Evolutionary conservation across 2,113 vertebrate species (phyloP).

Genomic region (Nesoenas mayeri): DNA sequence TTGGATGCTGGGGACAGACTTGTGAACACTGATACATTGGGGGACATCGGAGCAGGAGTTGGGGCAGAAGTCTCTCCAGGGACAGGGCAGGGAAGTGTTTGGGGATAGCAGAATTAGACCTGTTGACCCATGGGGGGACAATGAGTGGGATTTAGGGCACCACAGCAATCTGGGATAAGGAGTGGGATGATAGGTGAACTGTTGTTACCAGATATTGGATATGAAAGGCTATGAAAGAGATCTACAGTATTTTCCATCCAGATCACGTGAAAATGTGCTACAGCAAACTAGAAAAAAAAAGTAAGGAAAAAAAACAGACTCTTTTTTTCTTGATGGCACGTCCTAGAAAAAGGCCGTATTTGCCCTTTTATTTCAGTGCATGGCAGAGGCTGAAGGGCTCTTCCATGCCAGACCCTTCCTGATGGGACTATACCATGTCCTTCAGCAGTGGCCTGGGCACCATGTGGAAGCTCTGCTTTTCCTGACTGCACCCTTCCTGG

Average conservation of each 20-base stretch:
- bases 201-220: background rate
- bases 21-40: accelerated
- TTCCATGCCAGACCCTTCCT: background rate
- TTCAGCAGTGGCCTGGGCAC: background rate
- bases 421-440: too few relatives aligned
- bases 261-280: background rate
- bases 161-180: background rate
- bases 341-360: background rate
- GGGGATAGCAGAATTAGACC: background rate
- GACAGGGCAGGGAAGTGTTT: background rate
- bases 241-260: background rate
- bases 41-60: background rate
- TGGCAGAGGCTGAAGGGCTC: background rate
- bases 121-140: background rate
- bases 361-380: too few relatives aligned
- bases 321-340: background rate
- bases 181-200: accelerated
- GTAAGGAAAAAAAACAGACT: background rate
- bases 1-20: background rate
- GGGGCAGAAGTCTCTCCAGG: background rate
- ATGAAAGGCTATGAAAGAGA: background rate
- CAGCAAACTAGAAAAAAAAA: background rate
- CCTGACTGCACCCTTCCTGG: background rate
- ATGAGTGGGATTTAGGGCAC: background rate
- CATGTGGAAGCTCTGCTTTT: background rate